A percentile compares a stretch with the other conserved stretches of the same genome.
These are phyloP conservation scores for Diglossa cyanea DNA, from an alignment of 2,797 vertebrate species.

Conservation along the genomic window DNA sequence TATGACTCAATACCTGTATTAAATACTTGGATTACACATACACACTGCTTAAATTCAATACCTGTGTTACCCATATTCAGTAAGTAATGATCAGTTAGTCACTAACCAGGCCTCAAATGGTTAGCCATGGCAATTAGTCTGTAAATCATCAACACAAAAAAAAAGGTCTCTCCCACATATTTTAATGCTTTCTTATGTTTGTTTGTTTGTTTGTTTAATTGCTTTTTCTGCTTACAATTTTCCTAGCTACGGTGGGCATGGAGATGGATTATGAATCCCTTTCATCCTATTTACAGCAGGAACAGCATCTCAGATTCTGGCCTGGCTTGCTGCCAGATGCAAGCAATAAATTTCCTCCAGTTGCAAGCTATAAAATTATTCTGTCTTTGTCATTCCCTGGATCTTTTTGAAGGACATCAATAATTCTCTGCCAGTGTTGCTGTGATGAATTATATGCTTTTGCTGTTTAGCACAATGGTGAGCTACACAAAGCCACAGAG, in stretches of 20 bases:
- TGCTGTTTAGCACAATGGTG: conserved; percentile 20
- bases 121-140: neutral
- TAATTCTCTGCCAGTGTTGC: neutral
- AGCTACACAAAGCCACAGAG: neutral
- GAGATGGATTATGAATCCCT: conserved; percentile 40
- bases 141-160: neutral
- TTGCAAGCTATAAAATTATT: conserved; percentile 55
- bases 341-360: conserved; percentile 43
- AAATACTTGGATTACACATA: neutral
- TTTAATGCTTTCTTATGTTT: neutral
- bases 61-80: neutral
- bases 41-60: neutral
- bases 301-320: conserved; percentile 25
- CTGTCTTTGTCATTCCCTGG: conserved; percentile 36
- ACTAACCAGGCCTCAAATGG: neutral
- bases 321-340: conserved; percentile 45
- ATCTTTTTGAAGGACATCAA: conserved; percentile 57
- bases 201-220: neutral
- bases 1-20: neutral
- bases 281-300: conserved; percentile 53
- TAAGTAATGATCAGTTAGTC: neutral
- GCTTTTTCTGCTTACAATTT: conserved; percentile 31
- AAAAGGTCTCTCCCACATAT: neutral
- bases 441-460: conserved; percentile 42
- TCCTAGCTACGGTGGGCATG: conserved; percentile 11